Evolutionary conservation across 2,888 invertebrate species (phyloP), one percentile per base, ranked within the genome.

Genomic region (Agrotis segetum): DNA sequence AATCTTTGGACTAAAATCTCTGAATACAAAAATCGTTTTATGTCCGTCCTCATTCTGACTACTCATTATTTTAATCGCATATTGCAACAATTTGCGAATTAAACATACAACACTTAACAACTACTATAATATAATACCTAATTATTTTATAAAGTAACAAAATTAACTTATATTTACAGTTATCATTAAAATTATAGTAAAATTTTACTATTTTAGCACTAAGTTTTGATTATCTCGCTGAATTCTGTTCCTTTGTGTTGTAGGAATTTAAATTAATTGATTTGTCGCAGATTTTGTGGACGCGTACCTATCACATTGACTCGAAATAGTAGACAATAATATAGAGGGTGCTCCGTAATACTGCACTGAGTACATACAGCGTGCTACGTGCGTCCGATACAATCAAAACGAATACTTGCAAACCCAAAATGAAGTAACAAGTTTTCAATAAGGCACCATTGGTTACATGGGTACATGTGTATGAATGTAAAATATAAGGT

Each of bases 131-230:
- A 95, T 95, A 95, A 95, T 95, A 95, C 95, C 95, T 96, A 96
- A 94, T 94, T 95, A 94, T 91, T 91, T 94, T 94, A 95, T 93
- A 95, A 95, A 95, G 94, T 96, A 96, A 96, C 96, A 96, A 95
- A 95, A 95, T 96, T 96, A 96, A 95, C 95, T 95, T 96, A 96
- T 96, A 96, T 96, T 95, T 96, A 96, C 96, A 96, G 89, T 95
- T 92, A 94, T 92, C 89, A 90, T 94, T 93, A 95, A 94, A 93
- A 92, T 92, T 92, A 95, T 95, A 95, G 94, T 93, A 94, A 93
- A 94, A 95, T 93, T 95, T 95, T 92, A 92, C 94, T 95, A 95
- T 92, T 94, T 93, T 94, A 92, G 92, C 90, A 92, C 92, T 92
- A 91, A 89, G 88, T 77, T 89, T 88, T 88, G 87, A 85, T 87